These are phyloP conservation scores for Paradisaea rubra DNA, from an alignment of 2,113 vertebrate species.

Conservation along the genomic window DNA sequence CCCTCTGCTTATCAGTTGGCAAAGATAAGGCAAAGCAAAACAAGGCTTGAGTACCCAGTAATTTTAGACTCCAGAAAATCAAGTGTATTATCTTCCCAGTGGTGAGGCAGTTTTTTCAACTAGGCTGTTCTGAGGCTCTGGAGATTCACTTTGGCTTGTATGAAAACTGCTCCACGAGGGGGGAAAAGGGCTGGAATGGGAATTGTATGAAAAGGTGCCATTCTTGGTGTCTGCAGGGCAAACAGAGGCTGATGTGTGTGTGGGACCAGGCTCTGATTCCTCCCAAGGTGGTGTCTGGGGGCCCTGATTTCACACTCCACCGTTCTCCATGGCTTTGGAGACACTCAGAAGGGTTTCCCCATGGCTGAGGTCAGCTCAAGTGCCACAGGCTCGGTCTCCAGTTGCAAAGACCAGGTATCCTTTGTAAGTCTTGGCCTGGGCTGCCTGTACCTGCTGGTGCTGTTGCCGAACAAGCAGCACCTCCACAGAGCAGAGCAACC, in stretches of 20 bases:
- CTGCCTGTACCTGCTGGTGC: background rate
- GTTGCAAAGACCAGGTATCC: background rate
- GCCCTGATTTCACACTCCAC: background rate
- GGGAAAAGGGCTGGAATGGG: background rate
- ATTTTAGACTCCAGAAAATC: background rate
- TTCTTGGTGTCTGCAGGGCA: background rate
- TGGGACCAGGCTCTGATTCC: background rate
- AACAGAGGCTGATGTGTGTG: background rate
- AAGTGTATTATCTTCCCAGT: background rate
- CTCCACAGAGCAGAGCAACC: background rate
- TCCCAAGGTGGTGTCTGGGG: accelerated
- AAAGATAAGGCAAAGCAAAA: background rate
- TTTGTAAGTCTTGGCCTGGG: background rate
- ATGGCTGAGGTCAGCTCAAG: background rate
- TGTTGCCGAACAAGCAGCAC: background rate
- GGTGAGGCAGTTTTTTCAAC: background rate
- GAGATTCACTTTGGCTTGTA: background rate
- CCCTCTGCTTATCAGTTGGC: background rate
- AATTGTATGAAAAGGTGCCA: accelerated
- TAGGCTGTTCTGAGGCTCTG: background rate
- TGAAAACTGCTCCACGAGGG: background rate
- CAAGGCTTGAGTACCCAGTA: background rate
- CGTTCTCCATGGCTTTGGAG: background rate
- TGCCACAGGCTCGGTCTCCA: background rate
- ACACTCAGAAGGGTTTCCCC: background rate